Conservation (phyloP, 2,797 vertebrate species). For the Siniperca scherzeri region DNA sequence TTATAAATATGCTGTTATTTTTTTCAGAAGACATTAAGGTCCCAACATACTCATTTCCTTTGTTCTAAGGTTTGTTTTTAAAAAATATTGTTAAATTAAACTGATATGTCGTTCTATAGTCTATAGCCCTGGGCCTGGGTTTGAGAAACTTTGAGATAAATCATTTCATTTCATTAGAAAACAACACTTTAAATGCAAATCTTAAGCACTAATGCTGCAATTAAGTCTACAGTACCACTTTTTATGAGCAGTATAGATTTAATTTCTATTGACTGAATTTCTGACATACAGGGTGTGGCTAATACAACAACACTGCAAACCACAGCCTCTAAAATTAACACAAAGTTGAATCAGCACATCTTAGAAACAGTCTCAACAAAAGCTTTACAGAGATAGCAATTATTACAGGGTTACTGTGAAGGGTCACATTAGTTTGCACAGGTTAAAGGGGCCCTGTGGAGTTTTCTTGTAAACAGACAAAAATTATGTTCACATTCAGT, state of each 20-base stretch:
- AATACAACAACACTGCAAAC: neutral
- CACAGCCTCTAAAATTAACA: neutral
- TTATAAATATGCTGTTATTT: neutral
- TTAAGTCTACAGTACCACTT: neutral
- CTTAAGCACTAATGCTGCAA: neutral
- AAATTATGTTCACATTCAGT: neutral
- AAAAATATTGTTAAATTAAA: neutral
- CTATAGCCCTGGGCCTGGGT: neutral
- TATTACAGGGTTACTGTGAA: constrained; percentile 2
- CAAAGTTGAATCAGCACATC: neutral
- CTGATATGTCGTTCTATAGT: neutral
- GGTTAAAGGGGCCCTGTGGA: constrained; percentile 2
- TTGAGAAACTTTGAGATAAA: neutral
- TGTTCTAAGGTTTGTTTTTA: neutral
- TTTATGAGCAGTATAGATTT: neutral
- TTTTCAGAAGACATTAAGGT: neutral
- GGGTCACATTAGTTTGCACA: neutral
- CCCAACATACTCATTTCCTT: neutral
- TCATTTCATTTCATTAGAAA: neutral
- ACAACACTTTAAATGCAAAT: neutral
- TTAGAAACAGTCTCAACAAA: neutral
- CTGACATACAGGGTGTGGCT: neutral
- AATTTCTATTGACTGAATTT: neutral
- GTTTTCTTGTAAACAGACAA: too few relatives aligned
- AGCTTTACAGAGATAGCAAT: neutral